Base-by-base conservation (phyloP, 2,113 vertebrate species). In the Hippopotamus amphibius region DNA sequence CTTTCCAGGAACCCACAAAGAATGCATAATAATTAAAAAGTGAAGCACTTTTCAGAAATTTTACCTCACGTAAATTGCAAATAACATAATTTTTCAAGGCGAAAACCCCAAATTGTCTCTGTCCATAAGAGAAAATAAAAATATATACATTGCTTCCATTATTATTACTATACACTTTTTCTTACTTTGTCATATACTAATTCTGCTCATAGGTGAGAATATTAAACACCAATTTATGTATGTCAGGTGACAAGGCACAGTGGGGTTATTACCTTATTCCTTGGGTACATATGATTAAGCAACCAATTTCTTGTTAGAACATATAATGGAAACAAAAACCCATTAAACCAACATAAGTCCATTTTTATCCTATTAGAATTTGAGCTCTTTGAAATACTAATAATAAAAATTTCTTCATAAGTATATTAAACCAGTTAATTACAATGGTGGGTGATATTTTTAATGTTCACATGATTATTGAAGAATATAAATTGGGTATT, bases 341-440 rank as follows among this genome's bases (percentile, higher is more conserved):
- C 19, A 48, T 95, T 96, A 97, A 97, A 66, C 4, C 2, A 21
- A 46, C 21, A 4, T 93, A 69, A 94, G 43, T 80, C 46, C 17
- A 69, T 95, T 94, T 94, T 95, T 37, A 88, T 96, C 33, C 74
- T 93, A 19, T 61, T 88, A 95, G 86, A 92, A 84, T 76, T 86
- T 71, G 37, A 96, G 57, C 26, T 95, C 5, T 92, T 90, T 95
- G 48, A 97, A 76, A 88, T 82, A 84, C 79, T 82, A 93, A 89
- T 82, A 66, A 33, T 37, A 63, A 63, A 83, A 76, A 57, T 76
- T 76, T 22, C 48, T 74, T 93, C n/a, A 53, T 59, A 92, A 50
- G 3, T 82, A n/a, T 94, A 87, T 84, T 93, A 96, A 93, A n/a
- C 66, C 86, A 92, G 59, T 84, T 93, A 89, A 96, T 95, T 97